phyloP scores from a whole-genome alignment of 2,888 invertebrate genomes.

The Volucella zonaria region DNA sequence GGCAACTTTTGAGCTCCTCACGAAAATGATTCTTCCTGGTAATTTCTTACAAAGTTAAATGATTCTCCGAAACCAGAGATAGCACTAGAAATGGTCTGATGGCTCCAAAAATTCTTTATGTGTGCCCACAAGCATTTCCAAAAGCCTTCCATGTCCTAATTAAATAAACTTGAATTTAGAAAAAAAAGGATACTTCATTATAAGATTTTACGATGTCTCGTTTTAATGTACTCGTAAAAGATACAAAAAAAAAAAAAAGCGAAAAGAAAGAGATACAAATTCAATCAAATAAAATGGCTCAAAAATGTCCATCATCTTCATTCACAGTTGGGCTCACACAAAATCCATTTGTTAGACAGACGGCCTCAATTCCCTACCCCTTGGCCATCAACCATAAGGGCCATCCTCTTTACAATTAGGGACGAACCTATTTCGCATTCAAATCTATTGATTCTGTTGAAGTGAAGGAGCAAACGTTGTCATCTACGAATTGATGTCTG shows the following conservation, averaged over 20 bases:
- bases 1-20: no score
- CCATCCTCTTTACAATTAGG: no score
- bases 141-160: background rate
- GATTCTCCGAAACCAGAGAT: no score
- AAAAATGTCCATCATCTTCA: constrained; percentile 39
- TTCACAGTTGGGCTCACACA: constrained; percentile 13
- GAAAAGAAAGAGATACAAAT: background rate
- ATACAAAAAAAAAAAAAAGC: background rate
- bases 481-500: constrained; percentile 47
- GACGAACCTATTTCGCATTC: constrained; percentile 23
- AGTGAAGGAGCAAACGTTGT: constrained; percentile 29
- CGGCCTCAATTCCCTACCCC: background rate
- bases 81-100: no score
- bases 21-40: no score
- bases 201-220: background rate
- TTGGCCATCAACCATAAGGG: background rate
- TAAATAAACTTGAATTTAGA: background rate
- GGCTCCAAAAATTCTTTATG: no score
- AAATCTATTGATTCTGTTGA: constrained; percentile 27
- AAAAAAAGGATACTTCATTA: background rate
- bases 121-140: no score
- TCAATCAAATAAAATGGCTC: constrained; percentile 26
- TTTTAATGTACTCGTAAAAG: background rate
- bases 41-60: no score
- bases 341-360: background rate